A percentile compares a stretch with the other conserved stretches of the same genome.
These are phyloP conservation scores for Muricea muricata DNA, from an alignment of 92 coral and sea anemone genomes.

Conservation along the genomic window DNA sequence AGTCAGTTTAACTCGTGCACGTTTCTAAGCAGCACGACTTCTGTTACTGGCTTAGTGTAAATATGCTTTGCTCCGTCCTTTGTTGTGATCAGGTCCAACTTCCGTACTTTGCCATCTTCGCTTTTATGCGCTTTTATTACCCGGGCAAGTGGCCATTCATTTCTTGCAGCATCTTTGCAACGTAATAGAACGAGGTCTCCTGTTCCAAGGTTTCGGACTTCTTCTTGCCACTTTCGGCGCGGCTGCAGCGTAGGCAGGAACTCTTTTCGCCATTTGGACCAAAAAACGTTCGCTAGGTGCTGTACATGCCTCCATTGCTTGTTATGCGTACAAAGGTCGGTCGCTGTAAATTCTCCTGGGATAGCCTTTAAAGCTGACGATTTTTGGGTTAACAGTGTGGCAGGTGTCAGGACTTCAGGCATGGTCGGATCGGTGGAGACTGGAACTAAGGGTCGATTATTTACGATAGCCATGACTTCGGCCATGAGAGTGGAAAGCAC, in stretches of 20 bases:
- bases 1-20: slow-evolving; percentile 6
- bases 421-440: no score
- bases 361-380: no score
- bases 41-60: slow-evolving; percentile 31
- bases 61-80: slow-evolving; percentile 13
- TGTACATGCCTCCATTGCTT: slow-evolving; percentile 56
- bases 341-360: not conserved
- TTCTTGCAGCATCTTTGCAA: no score
- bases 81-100: slow-evolving; percentile 32
- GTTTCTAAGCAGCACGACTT: slow-evolving; percentile 33
- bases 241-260: slow-evolving; percentile 40
- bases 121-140: no score
- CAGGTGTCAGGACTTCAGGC: no score
- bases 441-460: no score
- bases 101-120: no score
- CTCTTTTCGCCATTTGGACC: slow-evolving; percentile 61
- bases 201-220: slow-evolving; percentile 18
- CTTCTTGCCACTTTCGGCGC: slow-evolving; percentile 21
- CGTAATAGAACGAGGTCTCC: no score
- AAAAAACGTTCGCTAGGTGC: slow-evolving; percentile 57
- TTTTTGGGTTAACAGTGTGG: no score
- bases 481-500: no score
- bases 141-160: no score
- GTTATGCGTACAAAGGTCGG: slow-evolving; percentile 15
- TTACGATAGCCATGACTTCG: no score